A percentile compares a stretch with the other conserved stretches of the same genome.
phyloP scores from a whole-genome alignment of 2,888 invertebrate genomes.

The Plagiodera versicolora region DNA sequence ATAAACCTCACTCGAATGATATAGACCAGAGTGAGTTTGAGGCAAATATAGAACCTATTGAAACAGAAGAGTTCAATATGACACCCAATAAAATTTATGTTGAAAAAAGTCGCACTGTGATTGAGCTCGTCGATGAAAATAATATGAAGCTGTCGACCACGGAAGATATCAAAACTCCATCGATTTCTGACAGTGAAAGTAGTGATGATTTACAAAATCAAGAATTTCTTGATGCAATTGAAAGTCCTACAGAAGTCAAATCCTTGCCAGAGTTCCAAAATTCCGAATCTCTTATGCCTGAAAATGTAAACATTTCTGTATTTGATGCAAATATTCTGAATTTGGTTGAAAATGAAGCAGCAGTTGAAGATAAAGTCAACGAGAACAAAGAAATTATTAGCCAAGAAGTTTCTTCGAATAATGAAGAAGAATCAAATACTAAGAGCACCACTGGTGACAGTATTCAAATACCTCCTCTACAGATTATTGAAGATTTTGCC shows the following conservation, averaged over 20 bases:
- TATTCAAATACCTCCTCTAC: not conserved
- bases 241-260: constrained; percentile 15
- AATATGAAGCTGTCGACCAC: constrained; percentile 28
- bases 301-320: constrained; percentile 25
- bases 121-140: constrained; percentile 46
- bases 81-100: constrained; percentile 43
- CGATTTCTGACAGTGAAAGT: constrained; percentile 38
- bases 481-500: not conserved
- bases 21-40: constrained; percentile 14
- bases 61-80: constrained; percentile 14
- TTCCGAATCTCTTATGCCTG: not conserved
- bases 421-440: not conserved
- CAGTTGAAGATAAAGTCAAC: constrained; percentile 10
- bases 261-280: not conserved
- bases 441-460: not conserved
- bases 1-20: constrained; percentile 14
- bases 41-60: constrained; percentile 11
- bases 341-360: constrained; percentile 9
- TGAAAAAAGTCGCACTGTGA: constrained; percentile 53
- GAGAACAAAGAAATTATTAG: too few species aligned
- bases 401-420: not conserved
- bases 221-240: constrained; percentile 43
- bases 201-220: constrained; percentile 37
- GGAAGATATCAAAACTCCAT: constrained; percentile 18
- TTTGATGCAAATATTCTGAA: constrained; percentile 10